phyloP scores from a whole-genome alignment of 2,113 vertebrate genomes.

The Tor tambroides region DNA sequence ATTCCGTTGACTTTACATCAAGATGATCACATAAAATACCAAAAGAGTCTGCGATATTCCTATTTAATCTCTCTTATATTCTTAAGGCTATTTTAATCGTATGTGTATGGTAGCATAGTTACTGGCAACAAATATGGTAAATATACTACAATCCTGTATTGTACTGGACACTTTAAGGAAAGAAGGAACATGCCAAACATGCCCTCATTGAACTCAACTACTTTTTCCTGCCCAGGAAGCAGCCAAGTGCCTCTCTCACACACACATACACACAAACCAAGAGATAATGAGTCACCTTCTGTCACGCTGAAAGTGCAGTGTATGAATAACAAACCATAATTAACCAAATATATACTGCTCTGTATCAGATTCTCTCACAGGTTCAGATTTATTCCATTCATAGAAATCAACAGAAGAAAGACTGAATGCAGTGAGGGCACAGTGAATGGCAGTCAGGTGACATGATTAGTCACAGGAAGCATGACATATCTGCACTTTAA shows the following conservation, averaged over 20 bases:
- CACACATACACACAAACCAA: not conserved
- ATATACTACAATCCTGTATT: not conserved
- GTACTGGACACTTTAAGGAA: not conserved
- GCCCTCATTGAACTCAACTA: not conserved
- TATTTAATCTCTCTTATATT: not conserved
- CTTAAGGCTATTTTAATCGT: not conserved
- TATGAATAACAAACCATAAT: not conserved
- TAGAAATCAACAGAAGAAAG: not conserved
- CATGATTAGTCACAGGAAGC: slow-evolving; percentile 25
- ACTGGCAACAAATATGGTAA: not conserved
- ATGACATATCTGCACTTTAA: not conserved
- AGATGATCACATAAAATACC: not conserved
- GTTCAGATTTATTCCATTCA: not conserved
- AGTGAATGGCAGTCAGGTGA: not conserved
- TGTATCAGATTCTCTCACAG: not conserved
- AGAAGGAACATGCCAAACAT: not conserved
- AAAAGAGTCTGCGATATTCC: not conserved
- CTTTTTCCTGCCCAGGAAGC: not conserved
- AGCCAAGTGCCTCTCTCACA: not conserved
- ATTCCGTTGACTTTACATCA: not conserved
- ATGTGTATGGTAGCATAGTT: not conserved
- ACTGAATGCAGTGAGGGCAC: not conserved
- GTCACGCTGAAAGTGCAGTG: not conserved
- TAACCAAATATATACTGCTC: not conserved
- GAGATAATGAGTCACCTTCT: not conserved